Evolutionary conservation across 2,113 vertebrate species (phyloP).

Genomic region (Rhinogobius similis): DNA sequence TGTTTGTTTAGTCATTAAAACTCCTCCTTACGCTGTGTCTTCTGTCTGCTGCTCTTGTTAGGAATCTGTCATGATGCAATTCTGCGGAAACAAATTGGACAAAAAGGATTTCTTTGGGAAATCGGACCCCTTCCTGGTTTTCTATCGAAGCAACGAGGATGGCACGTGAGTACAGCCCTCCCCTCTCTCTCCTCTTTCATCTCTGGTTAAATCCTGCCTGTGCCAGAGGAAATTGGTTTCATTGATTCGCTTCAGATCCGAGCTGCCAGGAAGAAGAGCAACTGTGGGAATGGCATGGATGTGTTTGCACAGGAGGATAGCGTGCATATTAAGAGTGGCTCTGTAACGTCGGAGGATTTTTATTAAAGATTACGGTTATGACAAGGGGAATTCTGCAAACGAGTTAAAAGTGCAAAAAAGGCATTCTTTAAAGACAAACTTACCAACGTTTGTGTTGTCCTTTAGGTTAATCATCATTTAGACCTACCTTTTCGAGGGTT

Average conservation of each 20-base stretch:
- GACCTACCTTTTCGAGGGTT: no score
- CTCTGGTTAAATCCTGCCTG: constrained; percentile 34
- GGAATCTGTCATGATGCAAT: constrained; percentile 89
- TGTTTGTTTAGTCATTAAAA: constrained; percentile 1
- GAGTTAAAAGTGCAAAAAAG: background rate
- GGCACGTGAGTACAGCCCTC: constrained; percentile 78
- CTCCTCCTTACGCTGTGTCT: background rate
- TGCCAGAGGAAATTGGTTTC: constrained; percentile 58
- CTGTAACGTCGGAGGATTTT: background rate
- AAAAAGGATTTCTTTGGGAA: constrained; percentile 92
- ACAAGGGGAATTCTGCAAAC: background rate
- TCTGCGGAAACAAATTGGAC: constrained; percentile 89
- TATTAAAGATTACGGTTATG: background rate
- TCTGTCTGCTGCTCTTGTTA: constrained; percentile 37
- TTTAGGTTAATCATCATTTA: no score
- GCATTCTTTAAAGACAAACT: no score
- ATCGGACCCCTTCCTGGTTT: constrained; percentile 88
- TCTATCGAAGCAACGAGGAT: constrained; percentile 89
- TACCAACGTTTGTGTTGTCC: no score
- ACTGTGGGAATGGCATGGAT: constrained; percentile 32
- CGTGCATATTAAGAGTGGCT: background rate
- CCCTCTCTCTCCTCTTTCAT: constrained; percentile 14
- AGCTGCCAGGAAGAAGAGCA: constrained; percentile 33
- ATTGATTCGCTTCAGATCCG: constrained; percentile 57
- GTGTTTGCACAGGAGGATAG: background rate